A percentile compares a stretch with the other conserved stretches of the same genome.
phyloP scores from a whole-genome alignment of 2,797 vertebrate species.

The Enoplosus armatus region DNA sequence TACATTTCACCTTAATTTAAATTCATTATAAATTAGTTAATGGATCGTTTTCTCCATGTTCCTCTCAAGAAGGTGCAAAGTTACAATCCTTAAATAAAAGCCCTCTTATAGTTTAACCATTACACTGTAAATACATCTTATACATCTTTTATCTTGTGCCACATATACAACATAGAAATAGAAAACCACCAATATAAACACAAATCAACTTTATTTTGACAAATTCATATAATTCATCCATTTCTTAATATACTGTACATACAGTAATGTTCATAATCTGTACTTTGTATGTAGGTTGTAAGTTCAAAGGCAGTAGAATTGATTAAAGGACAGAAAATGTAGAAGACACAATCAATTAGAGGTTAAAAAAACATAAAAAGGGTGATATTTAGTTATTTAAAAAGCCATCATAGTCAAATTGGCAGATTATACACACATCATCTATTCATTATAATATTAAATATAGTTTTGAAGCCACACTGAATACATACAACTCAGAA shows the following conservation, averaged over 20 bases:
- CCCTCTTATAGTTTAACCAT: too few relatives aligned
- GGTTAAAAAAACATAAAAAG: too few relatives aligned
- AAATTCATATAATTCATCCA: neutral
- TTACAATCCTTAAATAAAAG: neutral
- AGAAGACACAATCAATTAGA: neutral
- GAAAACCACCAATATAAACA: neutral
- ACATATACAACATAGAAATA: neutral
- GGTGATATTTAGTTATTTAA: neutral
- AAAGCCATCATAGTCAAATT: neutral
- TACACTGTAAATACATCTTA: too few relatives aligned
- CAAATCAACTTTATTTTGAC: neutral
- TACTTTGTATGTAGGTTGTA: neutral
- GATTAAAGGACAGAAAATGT: neutral
- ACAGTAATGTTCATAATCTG: neutral
- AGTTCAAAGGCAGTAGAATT: too few relatives aligned
- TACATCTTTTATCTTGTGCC: too few relatives aligned
- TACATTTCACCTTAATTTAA: too few relatives aligned
- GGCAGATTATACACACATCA: neutral
- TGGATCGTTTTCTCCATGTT: too few relatives aligned
- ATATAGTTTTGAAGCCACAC: neutral
- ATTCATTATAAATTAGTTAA: neutral
- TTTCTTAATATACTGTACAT: neutral
- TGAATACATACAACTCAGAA: neutral
- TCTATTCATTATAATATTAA: too few relatives aligned
- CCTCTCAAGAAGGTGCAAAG: neutral